phyloP scores from a whole-genome alignment of 2,888 invertebrate species.

The Eristalinus sepulchralis region DNA sequence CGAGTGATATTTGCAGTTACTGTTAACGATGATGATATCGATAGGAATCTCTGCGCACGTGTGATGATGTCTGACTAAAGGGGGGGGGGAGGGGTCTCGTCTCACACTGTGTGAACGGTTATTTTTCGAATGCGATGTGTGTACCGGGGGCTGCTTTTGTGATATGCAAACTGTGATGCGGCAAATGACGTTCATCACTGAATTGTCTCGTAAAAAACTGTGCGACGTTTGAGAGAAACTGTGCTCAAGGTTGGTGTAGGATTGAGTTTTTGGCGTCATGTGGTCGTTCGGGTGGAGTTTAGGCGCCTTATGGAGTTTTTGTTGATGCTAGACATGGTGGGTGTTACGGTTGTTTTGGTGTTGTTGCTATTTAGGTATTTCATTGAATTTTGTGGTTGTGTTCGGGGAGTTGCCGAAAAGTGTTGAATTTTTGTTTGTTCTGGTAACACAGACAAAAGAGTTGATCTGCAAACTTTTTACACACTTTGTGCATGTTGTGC shows the following conservation, averaged over 20 bases:
- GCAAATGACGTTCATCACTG: not conserved
- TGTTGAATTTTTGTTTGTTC: slow-evolving; percentile 65
- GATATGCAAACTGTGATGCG: not conserved
- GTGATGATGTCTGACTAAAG: slow-evolving; percentile 43
- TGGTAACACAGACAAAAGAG: slow-evolving; percentile 72
- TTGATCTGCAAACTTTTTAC: slow-evolving; percentile 35
- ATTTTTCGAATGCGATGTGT: not conserved
- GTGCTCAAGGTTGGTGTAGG: slow-evolving; percentile 27
- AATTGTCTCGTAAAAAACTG: not conserved
- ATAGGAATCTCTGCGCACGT: slow-evolving; percentile 57
- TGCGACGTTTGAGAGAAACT: not conserved
- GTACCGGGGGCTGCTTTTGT: not conserved
- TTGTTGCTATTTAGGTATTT: not conserved
- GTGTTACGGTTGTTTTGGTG: slow-evolving; percentile 68
- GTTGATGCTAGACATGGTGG: slow-evolving; percentile 26
- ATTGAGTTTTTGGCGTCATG: not conserved
- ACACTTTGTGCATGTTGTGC: not conserved
- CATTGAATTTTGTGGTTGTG: not conserved
- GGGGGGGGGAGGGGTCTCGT: not conserved
- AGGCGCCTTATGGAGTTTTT: slow-evolving; percentile 1
- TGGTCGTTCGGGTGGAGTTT: no score
- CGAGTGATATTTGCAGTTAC: slow-evolving; percentile 57
- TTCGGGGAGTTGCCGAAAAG: slow-evolving; percentile 65
- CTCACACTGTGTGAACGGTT: slow-evolving; percentile 26
- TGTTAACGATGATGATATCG: slow-evolving; percentile 54